Evolutionary conservation across 2,797 vertebrate genomes (phyloP).

Genomic region (Sebastes kiyomatsui): DNA sequence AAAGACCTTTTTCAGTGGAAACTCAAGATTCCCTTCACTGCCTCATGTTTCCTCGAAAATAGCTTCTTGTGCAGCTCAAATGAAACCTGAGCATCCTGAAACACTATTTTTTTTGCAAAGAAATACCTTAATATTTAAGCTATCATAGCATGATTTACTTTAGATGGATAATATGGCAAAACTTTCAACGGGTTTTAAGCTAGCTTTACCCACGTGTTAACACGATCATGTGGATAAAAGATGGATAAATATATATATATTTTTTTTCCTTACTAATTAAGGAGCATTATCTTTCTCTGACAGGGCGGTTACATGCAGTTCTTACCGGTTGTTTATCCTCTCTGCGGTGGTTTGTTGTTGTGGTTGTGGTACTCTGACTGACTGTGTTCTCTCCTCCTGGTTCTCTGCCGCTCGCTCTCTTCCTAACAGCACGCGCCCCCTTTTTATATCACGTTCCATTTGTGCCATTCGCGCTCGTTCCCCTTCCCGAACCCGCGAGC

Average conservation of each 20-base stretch:
- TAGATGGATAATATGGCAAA: neutral
- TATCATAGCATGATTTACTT: neutral
- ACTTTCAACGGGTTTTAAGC: neutral
- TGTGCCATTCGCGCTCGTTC: slow-evolving; percentile 71
- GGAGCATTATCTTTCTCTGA: fast-evolving
- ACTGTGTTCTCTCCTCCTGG: neutral
- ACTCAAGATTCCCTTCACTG: neutral
- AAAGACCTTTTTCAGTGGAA: slow-evolving; percentile 3
- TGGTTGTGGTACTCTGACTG: too few relatives aligned
- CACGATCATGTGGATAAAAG: neutral
- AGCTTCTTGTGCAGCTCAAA: neutral
- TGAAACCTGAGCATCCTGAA: neutral
- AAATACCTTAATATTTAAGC: too few relatives aligned
- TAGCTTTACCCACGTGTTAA: neutral
- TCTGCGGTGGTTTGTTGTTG: neutral
- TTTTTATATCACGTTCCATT: slow-evolving; percentile 55
- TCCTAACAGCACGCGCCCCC: slow-evolving; percentile 28
- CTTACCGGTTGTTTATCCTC: slow-evolving; percentile 36
- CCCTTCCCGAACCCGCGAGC: slow-evolving; percentile 33
- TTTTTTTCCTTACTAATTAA: neutral
- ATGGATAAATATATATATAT: fast-evolving
- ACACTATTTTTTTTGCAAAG: neutral
- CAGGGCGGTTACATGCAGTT: neutral
- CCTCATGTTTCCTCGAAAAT: slow-evolving; percentile 9
- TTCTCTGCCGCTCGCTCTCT: neutral